These are phyloP conservation scores for Enteromius afrohamiltoni DNA, from an alignment of 2,797 vertebrate genomes.

Conservation along the genomic window DNA sequence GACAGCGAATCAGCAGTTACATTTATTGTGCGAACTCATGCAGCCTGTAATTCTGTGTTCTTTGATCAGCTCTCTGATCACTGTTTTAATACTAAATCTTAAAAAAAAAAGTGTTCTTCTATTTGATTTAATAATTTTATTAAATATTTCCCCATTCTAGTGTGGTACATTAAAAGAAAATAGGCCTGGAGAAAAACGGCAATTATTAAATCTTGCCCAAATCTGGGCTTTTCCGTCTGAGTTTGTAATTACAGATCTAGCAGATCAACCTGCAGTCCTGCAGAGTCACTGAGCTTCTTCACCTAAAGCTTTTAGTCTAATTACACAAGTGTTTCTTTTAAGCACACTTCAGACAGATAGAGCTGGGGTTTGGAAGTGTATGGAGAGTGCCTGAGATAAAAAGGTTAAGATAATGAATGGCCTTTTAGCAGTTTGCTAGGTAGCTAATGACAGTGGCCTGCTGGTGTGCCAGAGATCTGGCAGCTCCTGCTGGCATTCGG, in stretches of 20 bases:
- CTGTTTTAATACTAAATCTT: neutral
- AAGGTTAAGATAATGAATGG: conserved; percentile 70
- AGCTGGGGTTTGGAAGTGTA: conserved; percentile 41
- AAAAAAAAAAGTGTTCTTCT: no score
- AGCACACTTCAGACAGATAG: conserved; percentile 23
- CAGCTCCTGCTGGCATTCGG: conserved; percentile 67
- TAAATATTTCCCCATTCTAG: neutral
- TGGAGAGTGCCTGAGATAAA: conserved; percentile 52
- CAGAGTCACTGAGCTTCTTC: conserved; percentile 29
- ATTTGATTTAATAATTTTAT: neutral
- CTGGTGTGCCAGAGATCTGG: conserved; percentile 64
- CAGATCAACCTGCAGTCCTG: conserved; percentile 46
- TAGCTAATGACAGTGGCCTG: conserved; percentile 67
- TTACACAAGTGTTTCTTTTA: conserved; percentile 45
- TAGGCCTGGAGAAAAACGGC: neutral
- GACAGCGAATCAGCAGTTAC: neutral
- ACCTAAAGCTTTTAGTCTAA: conserved; percentile 50
- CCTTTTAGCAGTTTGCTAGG: conserved; percentile 64
- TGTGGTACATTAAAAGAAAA: neutral
- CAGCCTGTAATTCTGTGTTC: neutral
- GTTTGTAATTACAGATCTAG: conserved; percentile 18
- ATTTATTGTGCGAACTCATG: neutral
- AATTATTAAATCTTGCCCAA: neutral
- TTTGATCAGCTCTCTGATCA: neutral
- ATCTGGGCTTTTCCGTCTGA: neutral